A percentile compares a stretch with the other conserved stretches of the same genome.
Conservation (phyloP, 2,113 vertebrate genomes). For the Catagonus wagneri region DNA sequence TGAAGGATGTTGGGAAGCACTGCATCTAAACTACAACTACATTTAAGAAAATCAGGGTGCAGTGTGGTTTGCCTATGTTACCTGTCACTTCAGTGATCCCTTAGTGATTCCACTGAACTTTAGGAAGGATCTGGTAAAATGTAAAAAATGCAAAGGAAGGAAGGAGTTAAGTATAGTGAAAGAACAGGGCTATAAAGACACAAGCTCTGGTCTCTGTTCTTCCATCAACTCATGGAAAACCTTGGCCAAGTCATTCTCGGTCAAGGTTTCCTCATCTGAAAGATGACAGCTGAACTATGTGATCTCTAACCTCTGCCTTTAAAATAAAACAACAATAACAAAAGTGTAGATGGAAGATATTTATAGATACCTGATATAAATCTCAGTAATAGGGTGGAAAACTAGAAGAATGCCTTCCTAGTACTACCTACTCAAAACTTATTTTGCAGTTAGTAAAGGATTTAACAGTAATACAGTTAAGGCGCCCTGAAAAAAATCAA, state of each 20-base stretch:
- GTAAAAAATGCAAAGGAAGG: not conserved
- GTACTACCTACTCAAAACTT: not conserved
- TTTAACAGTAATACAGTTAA: conserved; percentile 50
- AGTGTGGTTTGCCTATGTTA: conserved; percentile 25
- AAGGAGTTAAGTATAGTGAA: not conserved
- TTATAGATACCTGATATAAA: conserved; percentile 43
- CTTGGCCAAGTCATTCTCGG: not conserved
- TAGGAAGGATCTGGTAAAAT: conserved; percentile 42
- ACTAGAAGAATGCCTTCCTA: conserved; percentile 28
- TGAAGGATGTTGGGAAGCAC: conserved; percentile 27
- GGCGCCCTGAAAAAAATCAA: not conserved
- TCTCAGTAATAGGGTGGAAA: not conserved
- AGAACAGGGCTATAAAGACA: conserved; percentile 23
- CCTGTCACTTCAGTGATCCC: not conserved
- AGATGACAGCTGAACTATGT: not conserved
- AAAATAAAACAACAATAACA: not conserved
- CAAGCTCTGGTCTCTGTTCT: not conserved
- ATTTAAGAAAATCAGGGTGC: conserved; percentile 24
- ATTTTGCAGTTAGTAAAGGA: conserved; percentile 29
- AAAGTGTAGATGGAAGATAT: not conserved
- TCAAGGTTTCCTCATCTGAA: not conserved
- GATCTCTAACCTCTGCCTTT: conserved; percentile 33
- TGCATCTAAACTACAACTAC: conserved; percentile 26
- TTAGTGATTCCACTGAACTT: conserved; percentile 34
- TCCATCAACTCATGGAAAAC: not conserved